Evolutionary conservation across 1,140 invertebrate species (phyloP).

Genomic region (Caerostris darwini): DNA sequence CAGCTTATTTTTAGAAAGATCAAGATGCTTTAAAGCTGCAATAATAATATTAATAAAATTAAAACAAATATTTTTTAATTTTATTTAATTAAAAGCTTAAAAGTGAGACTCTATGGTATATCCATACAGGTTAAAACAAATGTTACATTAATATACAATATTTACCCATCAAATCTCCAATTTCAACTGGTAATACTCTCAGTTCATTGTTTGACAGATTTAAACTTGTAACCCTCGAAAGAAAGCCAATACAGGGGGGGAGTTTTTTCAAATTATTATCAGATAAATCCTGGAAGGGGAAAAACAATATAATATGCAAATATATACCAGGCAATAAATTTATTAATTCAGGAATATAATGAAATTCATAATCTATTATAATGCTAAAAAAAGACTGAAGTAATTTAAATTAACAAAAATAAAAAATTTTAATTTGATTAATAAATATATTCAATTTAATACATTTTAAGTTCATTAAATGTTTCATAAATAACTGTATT

Average conservation of each 20-base stretch:
- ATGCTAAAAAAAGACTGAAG: not conserved
- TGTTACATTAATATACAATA: no score
- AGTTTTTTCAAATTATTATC: conserved; percentile 84
- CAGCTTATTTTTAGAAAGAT: conserved; percentile 90
- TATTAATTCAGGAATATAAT: no score
- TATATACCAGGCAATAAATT: not conserved
- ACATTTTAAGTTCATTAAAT: no score
- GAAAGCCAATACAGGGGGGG: conserved; percentile 85
- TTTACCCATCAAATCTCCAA: conserved; percentile 84
- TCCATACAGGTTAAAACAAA: no score
- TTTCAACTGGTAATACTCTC: conserved; percentile 84
- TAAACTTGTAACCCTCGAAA: conserved; percentile 84
- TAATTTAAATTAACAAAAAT: not conserved
- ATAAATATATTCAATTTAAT: no score
- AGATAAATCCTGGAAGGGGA: conserved; percentile 84
- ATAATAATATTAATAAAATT: conserved; percentile 68
- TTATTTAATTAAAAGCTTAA: not conserved
- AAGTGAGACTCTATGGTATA: no score
- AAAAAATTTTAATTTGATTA: no score
- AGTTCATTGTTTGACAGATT: conserved; percentile 86
- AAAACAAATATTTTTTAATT: not conserved
- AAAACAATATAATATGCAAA: conserved; percentile 51
- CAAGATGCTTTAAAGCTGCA: conserved; percentile 86
- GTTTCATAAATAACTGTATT: no score
- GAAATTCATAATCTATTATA: no score